These are phyloP conservation scores for Chunga burmeisteri DNA, from an alignment of 2,113 vertebrate genomes.

Conservation along the genomic window DNA sequence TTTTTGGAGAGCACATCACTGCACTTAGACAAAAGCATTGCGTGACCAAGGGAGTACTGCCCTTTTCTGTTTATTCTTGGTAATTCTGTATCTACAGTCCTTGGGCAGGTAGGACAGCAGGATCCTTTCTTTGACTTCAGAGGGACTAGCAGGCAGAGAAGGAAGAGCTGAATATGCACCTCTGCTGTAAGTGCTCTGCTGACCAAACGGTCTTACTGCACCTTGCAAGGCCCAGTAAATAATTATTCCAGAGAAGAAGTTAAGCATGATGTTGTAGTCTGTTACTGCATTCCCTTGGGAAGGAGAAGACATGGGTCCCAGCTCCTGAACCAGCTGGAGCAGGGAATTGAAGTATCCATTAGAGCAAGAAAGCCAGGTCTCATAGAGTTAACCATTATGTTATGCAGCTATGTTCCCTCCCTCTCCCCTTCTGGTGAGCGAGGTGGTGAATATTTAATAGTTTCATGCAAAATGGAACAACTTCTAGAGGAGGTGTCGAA, in stretches of 20 bases:
- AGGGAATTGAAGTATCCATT: slow-evolving; percentile 38
- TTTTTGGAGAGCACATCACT: background rate
- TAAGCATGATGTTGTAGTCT: background rate
- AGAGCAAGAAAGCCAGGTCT: slow-evolving; percentile 31
- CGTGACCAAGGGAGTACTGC: background rate
- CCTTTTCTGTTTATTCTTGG: background rate
- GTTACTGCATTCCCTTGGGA: background rate
- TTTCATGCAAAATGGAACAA: slow-evolving; percentile 29
- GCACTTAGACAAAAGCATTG: background rate
- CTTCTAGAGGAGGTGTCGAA: background rate
- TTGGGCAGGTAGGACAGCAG: background rate
- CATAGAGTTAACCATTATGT: background rate
- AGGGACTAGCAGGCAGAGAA: background rate
- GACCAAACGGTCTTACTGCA: background rate
- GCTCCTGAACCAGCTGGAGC: slow-evolving; percentile 30
- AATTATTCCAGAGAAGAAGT: background rate
- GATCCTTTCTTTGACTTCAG: background rate
- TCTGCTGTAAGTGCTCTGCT: background rate
- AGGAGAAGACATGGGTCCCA: background rate
- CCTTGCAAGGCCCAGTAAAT: background rate
- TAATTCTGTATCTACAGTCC: background rate
- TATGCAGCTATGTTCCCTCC: background rate
- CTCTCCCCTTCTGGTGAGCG: background rate
- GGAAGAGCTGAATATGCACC: background rate
- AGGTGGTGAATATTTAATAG: slow-evolving; percentile 44